These are phyloP conservation scores for Amniataba percoides DNA, from an alignment of 2,797 vertebrate genomes.

Conservation along the genomic window DNA sequence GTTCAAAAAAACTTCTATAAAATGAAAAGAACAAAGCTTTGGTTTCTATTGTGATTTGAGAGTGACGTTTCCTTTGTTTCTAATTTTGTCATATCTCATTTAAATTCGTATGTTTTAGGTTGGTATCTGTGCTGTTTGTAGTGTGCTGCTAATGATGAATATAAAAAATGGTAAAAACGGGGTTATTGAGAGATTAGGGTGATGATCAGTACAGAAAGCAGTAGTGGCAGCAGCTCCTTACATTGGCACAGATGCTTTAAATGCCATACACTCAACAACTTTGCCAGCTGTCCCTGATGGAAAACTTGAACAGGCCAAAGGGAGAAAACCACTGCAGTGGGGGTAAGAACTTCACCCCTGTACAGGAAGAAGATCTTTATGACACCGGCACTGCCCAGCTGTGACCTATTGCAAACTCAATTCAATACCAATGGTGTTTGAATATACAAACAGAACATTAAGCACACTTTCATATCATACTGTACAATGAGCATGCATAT, in stretches of 20 bases:
- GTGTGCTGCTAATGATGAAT: constrained; percentile 1
- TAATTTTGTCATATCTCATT: constrained; percentile 37
- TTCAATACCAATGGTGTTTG: neutral
- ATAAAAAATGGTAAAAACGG: constrained; percentile 22
- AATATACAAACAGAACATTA: neutral
- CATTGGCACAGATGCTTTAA: neutral
- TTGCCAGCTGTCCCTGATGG: neutral
- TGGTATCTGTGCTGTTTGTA: constrained; percentile 4
- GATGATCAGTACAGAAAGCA: constrained; percentile 39
- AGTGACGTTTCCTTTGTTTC: constrained; percentile 47
- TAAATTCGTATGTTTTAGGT: constrained; percentile 39
- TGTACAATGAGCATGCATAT: neutral
- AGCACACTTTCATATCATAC: neutral
- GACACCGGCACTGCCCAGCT: neutral
- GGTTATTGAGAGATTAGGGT: constrained; percentile 43
- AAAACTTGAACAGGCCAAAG: neutral
- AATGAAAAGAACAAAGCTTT: constrained; percentile 38
- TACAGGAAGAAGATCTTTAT: neutral
- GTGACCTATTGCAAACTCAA: neutral
- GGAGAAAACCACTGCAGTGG: neutral
- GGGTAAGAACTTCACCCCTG: neutral
- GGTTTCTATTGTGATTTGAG: constrained; percentile 46
- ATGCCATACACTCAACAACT: neutral
- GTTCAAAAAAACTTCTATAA: constrained; percentile 18
- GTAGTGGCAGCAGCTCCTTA: constrained; percentile 11